phyloP scores from a whole-genome alignment of 2,888 invertebrate species.

The Himalopsyche tibetana region DNA sequence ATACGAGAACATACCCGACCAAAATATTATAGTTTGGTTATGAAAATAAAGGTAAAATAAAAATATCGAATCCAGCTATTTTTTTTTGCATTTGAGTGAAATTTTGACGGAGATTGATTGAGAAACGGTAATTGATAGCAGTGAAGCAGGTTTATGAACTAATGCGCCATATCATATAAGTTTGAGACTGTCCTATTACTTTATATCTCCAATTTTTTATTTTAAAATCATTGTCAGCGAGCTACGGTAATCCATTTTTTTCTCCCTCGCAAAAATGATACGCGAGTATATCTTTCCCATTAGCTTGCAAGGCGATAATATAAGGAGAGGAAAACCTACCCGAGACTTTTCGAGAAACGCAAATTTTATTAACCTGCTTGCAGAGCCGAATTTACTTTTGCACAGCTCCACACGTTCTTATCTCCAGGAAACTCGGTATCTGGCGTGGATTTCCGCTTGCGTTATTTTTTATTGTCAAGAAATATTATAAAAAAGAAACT shows the following conservation, averaged over 20 bases:
- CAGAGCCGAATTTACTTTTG: constrained; percentile 9
- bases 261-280: constrained; percentile 14
- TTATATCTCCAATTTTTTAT: neutral
- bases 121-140: too few relatives aligned
- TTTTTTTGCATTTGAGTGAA: too few relatives aligned
- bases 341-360: neutral
- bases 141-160: too few relatives aligned
- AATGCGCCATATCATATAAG: too few relatives aligned
- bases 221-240: constrained; percentile 21
- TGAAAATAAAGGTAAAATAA: too few relatives aligned
- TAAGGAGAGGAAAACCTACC: neutral
- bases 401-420: neutral
- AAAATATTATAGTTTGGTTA: too few relatives aligned
- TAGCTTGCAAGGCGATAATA: constrained; percentile 34
- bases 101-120: too few relatives aligned
- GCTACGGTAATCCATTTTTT: constrained; percentile 3
- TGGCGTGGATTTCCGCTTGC: constrained; percentile 10
- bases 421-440: neutral
- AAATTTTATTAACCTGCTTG: constrained; percentile 7
- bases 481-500: neutral
- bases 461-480: neutral
- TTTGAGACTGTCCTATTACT: too few relatives aligned
- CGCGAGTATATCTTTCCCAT: constrained; percentile 21
- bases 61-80: too few relatives aligned
- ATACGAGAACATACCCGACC: too few relatives aligned